Percentiles rank a stretch among this genome's conserved stretches.
Evolutionary conservation across 2,113 vertebrate species (phyloP).

Genomic region (Ploceus nigricollis): DNA sequence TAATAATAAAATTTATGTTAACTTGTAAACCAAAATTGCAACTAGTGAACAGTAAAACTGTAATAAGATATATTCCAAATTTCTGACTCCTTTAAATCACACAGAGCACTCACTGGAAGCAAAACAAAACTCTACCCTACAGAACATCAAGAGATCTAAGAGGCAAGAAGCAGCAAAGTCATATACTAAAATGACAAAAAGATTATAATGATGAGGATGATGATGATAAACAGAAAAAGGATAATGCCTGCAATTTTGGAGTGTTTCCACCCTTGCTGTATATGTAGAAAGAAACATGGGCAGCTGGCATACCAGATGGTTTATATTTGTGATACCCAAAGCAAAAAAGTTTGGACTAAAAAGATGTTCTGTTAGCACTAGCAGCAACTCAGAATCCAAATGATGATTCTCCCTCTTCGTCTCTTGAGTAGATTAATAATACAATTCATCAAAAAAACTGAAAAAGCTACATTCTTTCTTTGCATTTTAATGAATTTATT

Average conservation of each 20-base stretch:
- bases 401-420: constrained; percentile 30
- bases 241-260: constrained; percentile 54
- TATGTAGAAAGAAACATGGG: constrained; percentile 35
- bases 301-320: constrained; percentile 75
- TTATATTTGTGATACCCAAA: constrained; percentile 64
- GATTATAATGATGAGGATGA: constrained; percentile 48
- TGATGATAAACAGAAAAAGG: constrained; percentile 53
- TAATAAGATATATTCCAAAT: not conserved
- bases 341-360: constrained; percentile 19
- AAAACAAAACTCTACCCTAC: not conserved
- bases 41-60: not conserved
- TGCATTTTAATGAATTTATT: constrained; percentile 28
- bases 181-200: constrained; percentile 50
- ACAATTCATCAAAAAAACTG: constrained; percentile 31
- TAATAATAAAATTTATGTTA: not conserved
- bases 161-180: not conserved
- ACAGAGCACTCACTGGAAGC: not conserved
- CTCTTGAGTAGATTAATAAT: constrained; percentile 44
- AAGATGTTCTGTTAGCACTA: constrained; percentile 49
- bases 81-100: not conserved
- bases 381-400: constrained; percentile 53
- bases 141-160: not conserved
- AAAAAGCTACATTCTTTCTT: not conserved
- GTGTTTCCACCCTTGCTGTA: constrained; percentile 27
- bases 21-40: not conserved